phyloP scores from a whole-genome alignment of 1,140 invertebrate genomes.

The Pseudomyrmex concolor region DNA sequence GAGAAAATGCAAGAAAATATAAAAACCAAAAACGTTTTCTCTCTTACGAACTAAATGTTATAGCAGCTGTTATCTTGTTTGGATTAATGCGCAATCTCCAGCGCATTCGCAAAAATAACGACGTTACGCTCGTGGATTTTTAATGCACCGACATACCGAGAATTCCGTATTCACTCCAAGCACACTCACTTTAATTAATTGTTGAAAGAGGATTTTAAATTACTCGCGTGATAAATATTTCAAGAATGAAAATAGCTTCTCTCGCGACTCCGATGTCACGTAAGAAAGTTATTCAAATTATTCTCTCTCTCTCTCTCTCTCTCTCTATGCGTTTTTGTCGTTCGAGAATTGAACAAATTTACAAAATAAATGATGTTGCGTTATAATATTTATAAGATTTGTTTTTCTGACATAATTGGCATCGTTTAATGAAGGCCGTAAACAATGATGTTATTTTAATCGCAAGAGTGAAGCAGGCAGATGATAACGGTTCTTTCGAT shows the following conservation, averaged over 20 bases:
- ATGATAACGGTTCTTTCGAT: slow-evolving; percentile 48
- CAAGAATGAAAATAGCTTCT: slow-evolving; percentile 50
- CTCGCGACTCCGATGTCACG: slow-evolving; percentile 23
- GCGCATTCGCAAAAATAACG: slow-evolving; percentile 45
- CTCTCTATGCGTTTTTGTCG: slow-evolving; percentile 13
- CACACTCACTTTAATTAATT: slow-evolving; percentile 53
- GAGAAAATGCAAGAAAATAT: too few species aligned
- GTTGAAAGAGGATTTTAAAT: slow-evolving; percentile 56
- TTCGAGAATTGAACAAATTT: slow-evolving; percentile 41
- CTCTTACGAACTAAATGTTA: slow-evolving; percentile 3
- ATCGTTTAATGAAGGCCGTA: slow-evolving; percentile 50
- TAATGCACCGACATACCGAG: slow-evolving; percentile 55
- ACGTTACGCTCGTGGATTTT: slow-evolving; percentile 41
- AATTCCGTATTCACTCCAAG: slow-evolving; percentile 56
- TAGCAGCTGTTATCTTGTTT: slow-evolving; percentile 19
- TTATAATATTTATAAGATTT: slow-evolving; percentile 39
- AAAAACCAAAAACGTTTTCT: neutral
- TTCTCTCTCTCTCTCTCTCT: slow-evolving; percentile 1
- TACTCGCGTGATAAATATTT: slow-evolving; percentile 58
- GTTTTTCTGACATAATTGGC: slow-evolving; percentile 37
- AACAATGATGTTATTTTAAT: slow-evolving; percentile 57
- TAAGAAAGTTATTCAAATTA: slow-evolving; percentile 53
- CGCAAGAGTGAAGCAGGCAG: slow-evolving; percentile 38
- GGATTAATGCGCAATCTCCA: slow-evolving; percentile 27
- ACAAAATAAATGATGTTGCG: slow-evolving; percentile 36